Evolutionary conservation across 2,888 invertebrate genomes (phyloP), one percentile per base, ranked within the genome.

Genomic region (Entomobrya multifasciata): DNA sequence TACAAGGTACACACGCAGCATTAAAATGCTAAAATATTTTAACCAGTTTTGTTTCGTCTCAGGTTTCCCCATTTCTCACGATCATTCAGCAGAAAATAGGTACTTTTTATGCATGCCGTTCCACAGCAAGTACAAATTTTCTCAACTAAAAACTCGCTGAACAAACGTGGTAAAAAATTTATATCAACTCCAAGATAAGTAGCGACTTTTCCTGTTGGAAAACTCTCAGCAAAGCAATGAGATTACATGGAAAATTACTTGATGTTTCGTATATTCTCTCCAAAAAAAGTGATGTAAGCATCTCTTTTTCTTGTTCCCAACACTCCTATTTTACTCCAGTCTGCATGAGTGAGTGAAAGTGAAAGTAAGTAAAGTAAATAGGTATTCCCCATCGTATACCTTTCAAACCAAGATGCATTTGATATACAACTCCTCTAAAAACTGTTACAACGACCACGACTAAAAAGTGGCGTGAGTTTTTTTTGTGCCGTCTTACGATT

Each of bases 191-290:
- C n/a, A 57, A 20, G 52, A 52, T 52, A 20, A 52, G 52, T 20
- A 36, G 36, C 8, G 36, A 60, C 36, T 30, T 62, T 62, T 8
- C 17, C 62, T 10, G 62, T 36, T 36, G 62, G 41, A 65, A 41
- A n/a, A 67, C 5, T 36, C 36, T 36, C 17, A 67, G 41, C 47
- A 13, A 22, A 27, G 15, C 47, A 70, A 70, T 49, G 30, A 62
- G 47, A 62, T 62, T 78, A 78, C 65, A 78, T 13, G 78, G 65
- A 65, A 78, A 65, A 78, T 78, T 78, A 78, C 78, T 65, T 62
- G 47, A 44, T 78, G 62, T 27, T 62, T 78, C 27, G 25, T 15
- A 11, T 25, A 13, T 52, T 74, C 36, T 65, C 20, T 65, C 2
- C 65, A 41, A 65, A 65, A 65, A 4, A 49, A 3, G 17, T 57